Conservation (phyloP, 2,888 invertebrate species). For the Mythimna ferrago region DNA sequence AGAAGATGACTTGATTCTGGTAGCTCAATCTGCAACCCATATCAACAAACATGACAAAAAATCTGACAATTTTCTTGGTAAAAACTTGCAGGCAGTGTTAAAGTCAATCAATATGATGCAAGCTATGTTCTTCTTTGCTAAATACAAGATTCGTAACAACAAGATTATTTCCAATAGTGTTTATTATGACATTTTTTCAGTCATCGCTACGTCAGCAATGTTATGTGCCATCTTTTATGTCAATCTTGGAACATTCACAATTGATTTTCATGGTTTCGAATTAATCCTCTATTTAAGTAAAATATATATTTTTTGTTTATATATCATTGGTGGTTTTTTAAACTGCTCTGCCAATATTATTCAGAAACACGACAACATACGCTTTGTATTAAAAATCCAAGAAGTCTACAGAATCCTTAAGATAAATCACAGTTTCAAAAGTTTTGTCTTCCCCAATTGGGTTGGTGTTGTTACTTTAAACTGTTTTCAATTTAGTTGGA, state of each 20-base stretch:
- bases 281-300: not conserved
- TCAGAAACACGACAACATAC: not conserved
- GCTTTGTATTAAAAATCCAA: slow-evolving; percentile 14
- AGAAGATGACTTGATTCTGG: not conserved
- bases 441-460: not conserved
- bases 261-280: not conserved
- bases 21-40: not conserved
- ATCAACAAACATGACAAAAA: not conserved
- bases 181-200: slow-evolving; percentile 10
- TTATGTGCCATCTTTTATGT: not conserved
- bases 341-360: slow-evolving; percentile 6
- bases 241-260: not conserved
- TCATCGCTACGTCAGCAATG: not conserved
- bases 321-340: not conserved
- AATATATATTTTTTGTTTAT: not conserved
- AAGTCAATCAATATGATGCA: slow-evolving; percentile 5
- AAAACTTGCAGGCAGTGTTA: slow-evolving; percentile 14
- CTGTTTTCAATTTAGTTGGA: slow-evolving; percentile 2
- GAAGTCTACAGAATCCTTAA: slow-evolving; percentile 10
- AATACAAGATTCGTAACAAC: slow-evolving; percentile 10
- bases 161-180: slow-evolving; percentile 8
- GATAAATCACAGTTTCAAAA: not conserved
- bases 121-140: slow-evolving; percentile 4
- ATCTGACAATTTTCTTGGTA: not conserved
- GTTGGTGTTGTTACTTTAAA: not conserved